phyloP scores from a whole-genome alignment of 1,140 invertebrate species.

The Drosophila arizonae region DNA sequence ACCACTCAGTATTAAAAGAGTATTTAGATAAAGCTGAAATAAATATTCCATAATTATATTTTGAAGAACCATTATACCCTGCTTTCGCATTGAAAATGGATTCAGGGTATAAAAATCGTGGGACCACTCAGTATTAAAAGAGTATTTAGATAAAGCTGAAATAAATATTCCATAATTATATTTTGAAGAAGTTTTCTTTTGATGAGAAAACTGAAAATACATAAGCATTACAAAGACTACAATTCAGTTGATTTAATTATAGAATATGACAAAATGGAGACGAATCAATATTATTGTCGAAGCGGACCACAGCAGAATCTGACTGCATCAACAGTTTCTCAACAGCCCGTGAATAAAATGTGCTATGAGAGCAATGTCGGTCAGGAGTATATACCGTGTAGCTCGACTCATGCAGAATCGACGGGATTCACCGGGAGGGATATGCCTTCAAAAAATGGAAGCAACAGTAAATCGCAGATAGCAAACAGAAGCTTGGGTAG shows the following conservation, averaged over 20 bases:
- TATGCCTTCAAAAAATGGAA: conserved; percentile 43
- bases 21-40: too few species aligned
- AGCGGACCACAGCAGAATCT: conserved; percentile 56
- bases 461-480: conserved; percentile 37
- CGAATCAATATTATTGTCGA: conserved; percentile 76
- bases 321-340: conserved; percentile 51
- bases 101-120: too few species aligned
- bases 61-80: too few species aligned
- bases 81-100: too few species aligned
- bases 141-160: too few species aligned
- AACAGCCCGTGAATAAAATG: conserved; percentile 55
- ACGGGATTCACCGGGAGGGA: conserved; percentile 54
- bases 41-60: too few species aligned
- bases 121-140: too few species aligned
- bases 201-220: too few species aligned
- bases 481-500: conserved; percentile 45
- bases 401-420: conserved; percentile 43
- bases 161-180: too few species aligned
- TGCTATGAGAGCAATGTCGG: conserved; percentile 49
- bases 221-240: too few species aligned
- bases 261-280: conserved; percentile 62
- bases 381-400: conserved; percentile 62
- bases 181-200: too few species aligned
- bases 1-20: too few species aligned
- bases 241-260: conserved; percentile 7